Evolutionary conservation across 2,113 vertebrate species (phyloP).

Genomic region (Tachuris rubrigastra): DNA sequence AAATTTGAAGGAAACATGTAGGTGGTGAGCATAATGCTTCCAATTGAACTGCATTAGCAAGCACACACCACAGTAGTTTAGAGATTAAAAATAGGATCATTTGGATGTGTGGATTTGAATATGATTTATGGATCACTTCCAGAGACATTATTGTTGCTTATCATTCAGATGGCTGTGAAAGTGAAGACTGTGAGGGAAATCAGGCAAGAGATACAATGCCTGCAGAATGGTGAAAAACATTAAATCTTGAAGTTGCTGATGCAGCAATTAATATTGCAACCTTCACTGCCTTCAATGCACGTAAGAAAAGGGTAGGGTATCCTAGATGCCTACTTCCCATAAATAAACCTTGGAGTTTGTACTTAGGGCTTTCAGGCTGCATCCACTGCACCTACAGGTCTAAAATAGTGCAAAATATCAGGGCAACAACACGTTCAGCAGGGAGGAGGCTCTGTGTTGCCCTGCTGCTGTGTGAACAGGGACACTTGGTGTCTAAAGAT

Average conservation of each 20-base stretch:
- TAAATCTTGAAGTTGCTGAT: constrained; percentile 65
- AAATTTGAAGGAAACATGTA: constrained; percentile 60
- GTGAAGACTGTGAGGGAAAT: constrained; percentile 62
- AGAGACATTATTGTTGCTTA: constrained; percentile 69
- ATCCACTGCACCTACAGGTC: neutral
- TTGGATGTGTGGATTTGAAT: constrained; percentile 67
- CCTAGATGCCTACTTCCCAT: constrained; percentile 41
- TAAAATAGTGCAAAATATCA: neutral
- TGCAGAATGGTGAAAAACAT: constrained; percentile 48
- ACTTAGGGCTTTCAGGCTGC: neutral
- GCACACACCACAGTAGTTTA: constrained; percentile 52
- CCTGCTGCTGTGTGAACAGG: neutral
- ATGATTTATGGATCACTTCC: constrained; percentile 74
- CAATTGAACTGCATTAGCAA: constrained; percentile 35
- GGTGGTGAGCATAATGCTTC: constrained; percentile 61
- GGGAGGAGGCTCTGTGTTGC: neutral
- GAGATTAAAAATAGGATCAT: constrained; percentile 71
- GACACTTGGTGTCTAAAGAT: neutral
- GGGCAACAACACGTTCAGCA: neutral
- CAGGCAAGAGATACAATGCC: constrained; percentile 46
- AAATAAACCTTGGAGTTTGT: constrained; percentile 44
- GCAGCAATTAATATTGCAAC: constrained; percentile 73
- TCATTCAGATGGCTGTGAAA: constrained; percentile 63
- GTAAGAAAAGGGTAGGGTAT: constrained; percentile 53
- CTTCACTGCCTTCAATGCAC: constrained; percentile 33